A percentile compares a stretch with the other conserved stretches of the same genome.
Evolutionary conservation across 2,888 invertebrate genomes (phyloP).

Genomic region (Synergus laeviventris): DNA sequence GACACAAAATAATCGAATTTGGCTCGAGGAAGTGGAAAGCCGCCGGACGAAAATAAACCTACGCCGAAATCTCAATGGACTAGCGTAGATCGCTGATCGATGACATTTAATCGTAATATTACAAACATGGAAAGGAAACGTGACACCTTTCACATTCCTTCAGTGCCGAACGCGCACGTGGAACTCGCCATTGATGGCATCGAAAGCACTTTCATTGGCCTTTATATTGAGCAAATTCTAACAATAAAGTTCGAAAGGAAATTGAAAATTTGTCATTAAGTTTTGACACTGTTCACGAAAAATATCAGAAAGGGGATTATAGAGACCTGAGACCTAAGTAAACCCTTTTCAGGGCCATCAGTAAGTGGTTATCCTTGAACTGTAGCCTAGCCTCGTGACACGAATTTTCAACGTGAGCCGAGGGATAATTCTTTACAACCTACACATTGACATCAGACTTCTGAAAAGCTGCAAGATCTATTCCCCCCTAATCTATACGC

Average conservation of each 20-base stretch:
- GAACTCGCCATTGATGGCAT: conserved; percentile 38
- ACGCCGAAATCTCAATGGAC: conserved; percentile 34
- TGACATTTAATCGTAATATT: conserved; percentile 34
- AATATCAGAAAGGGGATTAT: too few relatives aligned
- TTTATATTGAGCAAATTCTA: background rate
- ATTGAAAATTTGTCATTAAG: conserved; percentile 1
- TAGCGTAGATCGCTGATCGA: conserved; percentile 33
- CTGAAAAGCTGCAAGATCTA: background rate
- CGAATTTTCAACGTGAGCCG: background rate
- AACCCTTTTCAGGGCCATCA: conserved; percentile 12
- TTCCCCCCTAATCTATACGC: conserved; percentile 9
- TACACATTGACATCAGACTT: background rate
- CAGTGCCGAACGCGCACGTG: conserved; percentile 41
- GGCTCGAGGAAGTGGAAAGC: conserved; percentile 35
- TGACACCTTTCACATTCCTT: conserved; percentile 49
- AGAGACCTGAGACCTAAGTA: conserved; percentile 5
- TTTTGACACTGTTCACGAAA: too few relatives aligned
- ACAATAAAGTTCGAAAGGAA: background rate
- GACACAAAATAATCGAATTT: conserved; percentile 40
- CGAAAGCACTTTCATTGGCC: background rate
- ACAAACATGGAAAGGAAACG: conserved; percentile 46
- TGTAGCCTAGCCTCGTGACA: background rate
- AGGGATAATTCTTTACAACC: background rate
- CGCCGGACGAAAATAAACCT: conserved; percentile 25
- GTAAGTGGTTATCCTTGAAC: background rate